Evolutionary conservation across 1,140 invertebrate genomes (phyloP), one percentile per base, ranked within the genome.

Genomic region (Aradophagus sp.): DNA sequence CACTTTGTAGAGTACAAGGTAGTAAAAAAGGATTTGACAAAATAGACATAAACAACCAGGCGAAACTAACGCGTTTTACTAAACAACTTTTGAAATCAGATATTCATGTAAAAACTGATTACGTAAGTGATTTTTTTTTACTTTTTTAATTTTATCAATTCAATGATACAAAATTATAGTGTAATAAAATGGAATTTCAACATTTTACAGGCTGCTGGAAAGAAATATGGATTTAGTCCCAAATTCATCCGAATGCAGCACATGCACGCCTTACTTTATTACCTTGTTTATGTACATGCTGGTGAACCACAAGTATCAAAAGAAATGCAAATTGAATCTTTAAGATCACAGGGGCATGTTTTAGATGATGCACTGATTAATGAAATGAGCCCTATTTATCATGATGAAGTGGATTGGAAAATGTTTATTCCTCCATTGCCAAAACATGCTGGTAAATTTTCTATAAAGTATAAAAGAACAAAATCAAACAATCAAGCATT

Each of bases 401-500:
- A 73, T 7, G 79, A 83, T 1, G 82, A 88, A 65, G 78, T 90
- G 2, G 84, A 80, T 63, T 94, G 92, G 92, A 91, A 90, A 80
- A 93, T 91, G 80, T 95, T 94, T 75, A 81, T 95, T 7, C 89
- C 91, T 1, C 89, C 92, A 1, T 74, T 95, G 27, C 91, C 89
- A 0, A 75, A 80, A 32, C 90, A 93, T 74, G 77, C 73, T 27
- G 87, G 87, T 88, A 77, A 65, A 20, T 17, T 13, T 23, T 17
- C 23, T 12, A 10, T 13, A 16, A 34, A 34, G 20, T 23, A n/a
- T n/a, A n/a, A n/a, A n/a, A n/a, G n/a, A n/a, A n/a, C n/a, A n/a
- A n/a, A n/a, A n/a, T n/a, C n/a, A n/a, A n/a, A n/a, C n/a, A n/a
- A n/a, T n/a, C n/a, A 23, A 23, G 20, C 8, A 61, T 41, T 52